Evolutionary conservation across 2,888 invertebrate genomes (phyloP).

Genomic region (Branchinecta sandiegonensis): DNA sequence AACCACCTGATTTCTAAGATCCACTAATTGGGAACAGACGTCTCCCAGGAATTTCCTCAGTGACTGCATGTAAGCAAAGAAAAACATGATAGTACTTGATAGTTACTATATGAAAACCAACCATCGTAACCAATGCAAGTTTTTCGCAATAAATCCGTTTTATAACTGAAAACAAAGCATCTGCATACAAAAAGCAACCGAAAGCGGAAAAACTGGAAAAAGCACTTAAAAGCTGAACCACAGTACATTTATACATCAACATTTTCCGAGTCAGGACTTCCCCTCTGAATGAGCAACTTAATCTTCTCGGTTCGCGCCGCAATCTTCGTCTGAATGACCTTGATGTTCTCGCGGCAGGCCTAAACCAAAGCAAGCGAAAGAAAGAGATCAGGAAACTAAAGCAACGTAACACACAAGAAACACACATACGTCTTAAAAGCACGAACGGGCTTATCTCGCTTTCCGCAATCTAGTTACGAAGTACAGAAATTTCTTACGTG

Average conservation of each 20-base stretch:
- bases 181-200: neutral
- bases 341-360: conserved; percentile 72
- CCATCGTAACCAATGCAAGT: no score
- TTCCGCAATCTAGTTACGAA: no score
- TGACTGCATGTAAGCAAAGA: conserved; percentile 9
- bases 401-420: no score
- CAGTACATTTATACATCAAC: conserved; percentile 45
- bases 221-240: conserved; percentile 5
- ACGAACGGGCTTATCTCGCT: no score
- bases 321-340: conserved; percentile 72
- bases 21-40: neutral
- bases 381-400: neutral
- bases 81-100: neutral
- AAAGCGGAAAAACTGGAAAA: conserved; percentile 4
- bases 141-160: no score
- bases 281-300: conserved; percentile 70
- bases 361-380: conserved; percentile 33
- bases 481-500: no score
- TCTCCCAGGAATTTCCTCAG: neutral
- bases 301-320: conserved; percentile 73
- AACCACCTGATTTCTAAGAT: neutral
- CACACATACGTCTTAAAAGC: no score
- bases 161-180: conserved; percentile 6
- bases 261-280: conserved; percentile 64
- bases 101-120: no score